Percentiles rank a stretch among this genome's conserved stretches.
phyloP scores from a whole-genome alignment of 2,797 vertebrate genomes.

The Pelodytes ibericus region DNA sequence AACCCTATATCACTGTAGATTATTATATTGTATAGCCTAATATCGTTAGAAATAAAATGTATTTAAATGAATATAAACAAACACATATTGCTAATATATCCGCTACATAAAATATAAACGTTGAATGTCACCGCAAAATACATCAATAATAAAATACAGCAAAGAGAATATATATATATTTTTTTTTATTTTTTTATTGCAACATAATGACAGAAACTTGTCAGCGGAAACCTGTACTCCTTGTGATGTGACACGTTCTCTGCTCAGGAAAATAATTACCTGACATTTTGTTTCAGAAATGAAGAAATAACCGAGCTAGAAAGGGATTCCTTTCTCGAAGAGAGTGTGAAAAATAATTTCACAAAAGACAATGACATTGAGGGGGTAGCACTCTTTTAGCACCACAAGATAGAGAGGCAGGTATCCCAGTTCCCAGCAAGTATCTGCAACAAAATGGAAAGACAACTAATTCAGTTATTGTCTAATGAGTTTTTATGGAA shows the following conservation, averaged over 20 bases:
- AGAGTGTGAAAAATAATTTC: neutral
- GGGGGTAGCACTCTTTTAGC: neutral
- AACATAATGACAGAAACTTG: slow-evolving; percentile 6
- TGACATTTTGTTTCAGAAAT: neutral
- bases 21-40: too few relatives aligned
- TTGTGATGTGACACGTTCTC: slow-evolving; percentile 4
- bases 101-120: neutral
- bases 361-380: neutral
- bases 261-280: slow-evolving; percentile 15
- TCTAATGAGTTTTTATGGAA: neutral
- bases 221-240: neutral
- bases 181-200: neutral
- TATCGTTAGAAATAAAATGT: too few relatives aligned
- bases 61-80: too few relatives aligned
- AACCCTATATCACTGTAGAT: too few relatives aligned
- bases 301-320: neutral
- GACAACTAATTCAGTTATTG: slow-evolving; percentile 5
- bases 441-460: neutral
- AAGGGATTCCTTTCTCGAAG: neutral
- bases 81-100: too few relatives aligned
- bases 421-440: neutral
- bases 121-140: neutral
- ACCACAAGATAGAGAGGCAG: neutral
- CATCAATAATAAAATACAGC: neutral
- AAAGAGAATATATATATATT: too few relatives aligned